phyloP scores from a whole-genome alignment of 2,797 vertebrate genomes.

The Avahi laniger region DNA sequence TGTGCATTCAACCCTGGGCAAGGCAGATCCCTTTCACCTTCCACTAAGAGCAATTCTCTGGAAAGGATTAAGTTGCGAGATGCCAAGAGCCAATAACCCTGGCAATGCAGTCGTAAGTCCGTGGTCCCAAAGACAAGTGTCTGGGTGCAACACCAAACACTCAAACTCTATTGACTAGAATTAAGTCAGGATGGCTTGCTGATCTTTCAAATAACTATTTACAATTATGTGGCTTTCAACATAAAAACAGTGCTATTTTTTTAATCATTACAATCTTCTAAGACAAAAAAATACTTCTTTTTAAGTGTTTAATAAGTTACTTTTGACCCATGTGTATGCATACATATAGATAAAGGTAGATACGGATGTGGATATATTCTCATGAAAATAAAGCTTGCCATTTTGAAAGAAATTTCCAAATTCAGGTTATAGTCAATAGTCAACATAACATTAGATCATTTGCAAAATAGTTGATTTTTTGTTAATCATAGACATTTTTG shows the following conservation, averaged over 20 bases:
- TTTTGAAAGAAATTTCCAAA: slow-evolving; percentile 14
- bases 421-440: neutral
- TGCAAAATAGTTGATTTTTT: neutral
- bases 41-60: neutral
- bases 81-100: neutral
- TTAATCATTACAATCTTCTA: neutral
- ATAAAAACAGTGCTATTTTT: neutral
- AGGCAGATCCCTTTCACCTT: neutral
- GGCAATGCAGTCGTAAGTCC: neutral
- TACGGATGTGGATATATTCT: neutral
- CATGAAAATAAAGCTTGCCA: neutral
- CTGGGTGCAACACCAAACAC: neutral
- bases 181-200: neutral
- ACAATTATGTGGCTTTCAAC: neutral
- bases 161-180: neutral
- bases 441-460: neutral
- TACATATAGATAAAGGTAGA: neutral
- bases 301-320: neutral
- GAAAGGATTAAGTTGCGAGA: neutral
- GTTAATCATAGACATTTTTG: neutral
- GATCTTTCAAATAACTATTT: neutral
- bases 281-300: neutral
- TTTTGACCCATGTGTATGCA: neutral
- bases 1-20: neutral
- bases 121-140: neutral